These are phyloP conservation scores for Eulemur coronatus DNA, from an alignment of 2,797 vertebrate genomes.

Conservation along the genomic window DNA sequence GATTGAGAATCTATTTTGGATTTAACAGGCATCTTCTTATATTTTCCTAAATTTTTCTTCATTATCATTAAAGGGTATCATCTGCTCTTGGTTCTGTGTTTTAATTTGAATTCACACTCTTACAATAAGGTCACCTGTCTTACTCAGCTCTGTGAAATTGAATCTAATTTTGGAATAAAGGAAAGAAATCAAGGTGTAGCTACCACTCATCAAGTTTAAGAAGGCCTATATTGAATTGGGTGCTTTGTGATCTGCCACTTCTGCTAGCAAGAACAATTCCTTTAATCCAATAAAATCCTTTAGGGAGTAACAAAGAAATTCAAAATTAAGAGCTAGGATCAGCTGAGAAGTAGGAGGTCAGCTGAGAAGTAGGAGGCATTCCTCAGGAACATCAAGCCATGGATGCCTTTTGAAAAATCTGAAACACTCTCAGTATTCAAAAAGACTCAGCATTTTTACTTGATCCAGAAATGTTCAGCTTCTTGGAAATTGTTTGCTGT, in stretches of 20 bases:
- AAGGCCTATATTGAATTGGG: background rate
- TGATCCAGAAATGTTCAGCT: background rate
- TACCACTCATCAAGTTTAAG: background rate
- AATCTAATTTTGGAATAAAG: conserved; percentile 26
- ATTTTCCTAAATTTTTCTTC: conserved; percentile 61
- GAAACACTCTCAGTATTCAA: background rate
- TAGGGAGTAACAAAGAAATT: background rate
- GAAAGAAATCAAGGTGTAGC: background rate
- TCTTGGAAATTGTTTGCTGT: background rate
- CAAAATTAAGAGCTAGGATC: background rate
- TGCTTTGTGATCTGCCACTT: background rate
- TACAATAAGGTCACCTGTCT: conserved; percentile 39
- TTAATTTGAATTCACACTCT: conserved; percentile 49
- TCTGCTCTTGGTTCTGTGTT: conserved; percentile 62
- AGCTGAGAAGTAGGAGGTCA: background rate
- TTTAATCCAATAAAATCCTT: background rate
- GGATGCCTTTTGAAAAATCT: background rate
- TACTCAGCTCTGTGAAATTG: conserved; percentile 19
- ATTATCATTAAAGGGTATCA: conserved; percentile 70
- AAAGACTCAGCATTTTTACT: background rate
- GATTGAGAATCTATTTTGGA: conserved; percentile 75
- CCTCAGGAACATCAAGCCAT: background rate
- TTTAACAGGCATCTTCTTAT: conserved; percentile 59
- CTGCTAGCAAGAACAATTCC: background rate
- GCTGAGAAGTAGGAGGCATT: background rate